Conservation (phyloP, 2,888 invertebrate species). For the Chrysolina americana region DNA sequence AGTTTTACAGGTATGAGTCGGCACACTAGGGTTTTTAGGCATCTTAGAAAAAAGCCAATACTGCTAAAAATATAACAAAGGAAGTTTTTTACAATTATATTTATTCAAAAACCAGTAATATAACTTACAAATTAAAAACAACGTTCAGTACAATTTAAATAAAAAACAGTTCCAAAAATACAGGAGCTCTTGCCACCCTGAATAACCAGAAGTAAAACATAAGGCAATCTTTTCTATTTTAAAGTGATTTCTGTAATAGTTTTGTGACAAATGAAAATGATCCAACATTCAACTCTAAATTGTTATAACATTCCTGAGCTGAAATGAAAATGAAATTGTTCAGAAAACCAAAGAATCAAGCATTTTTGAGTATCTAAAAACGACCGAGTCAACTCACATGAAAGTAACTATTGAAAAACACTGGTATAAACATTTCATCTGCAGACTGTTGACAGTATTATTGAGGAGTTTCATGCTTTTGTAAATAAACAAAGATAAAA, state of each 20-base stretch:
- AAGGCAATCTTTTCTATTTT: background rate
- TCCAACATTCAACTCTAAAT: background rate
- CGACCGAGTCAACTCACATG: constrained; percentile 36
- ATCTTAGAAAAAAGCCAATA: no score
- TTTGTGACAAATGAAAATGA: constrained; percentile 39
- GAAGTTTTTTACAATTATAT: constrained; percentile 56
- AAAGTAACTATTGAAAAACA: constrained; percentile 50
- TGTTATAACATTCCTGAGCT: constrained; percentile 12
- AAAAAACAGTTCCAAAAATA: constrained; percentile 71
- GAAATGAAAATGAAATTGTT: constrained; percentile 27
- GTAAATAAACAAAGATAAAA: constrained; percentile 39
- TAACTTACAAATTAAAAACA: constrained; percentile 71
- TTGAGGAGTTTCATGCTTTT: constrained; percentile 20
- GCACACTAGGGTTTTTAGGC: no score
- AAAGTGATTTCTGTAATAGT: constrained; percentile 18
- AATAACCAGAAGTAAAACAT: constrained; percentile 66
- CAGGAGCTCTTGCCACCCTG: constrained; percentile 73
- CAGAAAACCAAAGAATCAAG: constrained; percentile 34
- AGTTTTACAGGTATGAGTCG: no score
- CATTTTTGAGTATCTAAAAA: constrained; percentile 39
- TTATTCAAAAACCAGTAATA: constrained; percentile 70
- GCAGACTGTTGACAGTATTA: constrained; percentile 20
- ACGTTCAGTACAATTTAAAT: constrained; percentile 70
- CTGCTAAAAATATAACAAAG: no score
- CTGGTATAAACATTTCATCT: constrained; percentile 27